These are phyloP conservation scores for Electrophaes corylata DNA, from an alignment of 2,888 invertebrate species.

Conservation along the genomic window DNA sequence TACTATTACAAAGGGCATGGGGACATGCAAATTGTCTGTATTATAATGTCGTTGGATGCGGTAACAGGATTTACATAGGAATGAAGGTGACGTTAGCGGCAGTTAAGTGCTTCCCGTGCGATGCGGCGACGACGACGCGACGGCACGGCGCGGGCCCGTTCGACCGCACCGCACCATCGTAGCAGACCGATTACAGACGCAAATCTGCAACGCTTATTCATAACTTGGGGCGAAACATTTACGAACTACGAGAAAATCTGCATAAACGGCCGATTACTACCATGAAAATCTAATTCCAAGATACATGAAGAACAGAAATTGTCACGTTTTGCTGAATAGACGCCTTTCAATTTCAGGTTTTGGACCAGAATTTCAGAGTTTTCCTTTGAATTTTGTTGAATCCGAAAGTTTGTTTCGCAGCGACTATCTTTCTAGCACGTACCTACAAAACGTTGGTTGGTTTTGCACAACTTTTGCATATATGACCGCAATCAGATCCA, in stretches of 20 bases:
- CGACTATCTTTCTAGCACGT: conserved; percentile 4
- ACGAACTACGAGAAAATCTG: conserved; percentile 62
- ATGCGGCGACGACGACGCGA: conserved; percentile 43
- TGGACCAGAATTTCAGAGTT: conserved; percentile 26
- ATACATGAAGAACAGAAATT: conserved; percentile 53
- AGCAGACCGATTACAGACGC: conserved; percentile 60
- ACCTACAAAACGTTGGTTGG: conserved; percentile 2
- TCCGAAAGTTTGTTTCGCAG: conserved; percentile 16
- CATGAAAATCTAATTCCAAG: conserved; percentile 61
- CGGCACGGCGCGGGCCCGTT: conserved; percentile 31
- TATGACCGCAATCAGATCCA: conserved; percentile 32
- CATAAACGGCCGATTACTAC: conserved; percentile 71
- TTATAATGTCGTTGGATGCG: conserved; percentile 71
- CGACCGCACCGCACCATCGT: conserved; percentile 6
- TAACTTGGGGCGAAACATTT: conserved; percentile 68
- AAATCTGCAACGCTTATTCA: conserved; percentile 73
- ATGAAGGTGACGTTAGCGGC: conserved; percentile 66
- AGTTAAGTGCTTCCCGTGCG: conserved; percentile 65
- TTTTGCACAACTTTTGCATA: conserved; percentile 28
- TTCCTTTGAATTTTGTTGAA: conserved; percentile 18
- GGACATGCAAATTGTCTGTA: conserved; percentile 77
- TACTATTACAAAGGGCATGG: conserved; percentile 65
- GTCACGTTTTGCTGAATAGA: conserved; percentile 40
- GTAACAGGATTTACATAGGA: conserved; percentile 77
- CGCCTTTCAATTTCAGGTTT: conserved; percentile 38